phyloP scores from a whole-genome alignment of 2,113 vertebrate species.

The Hydrochoerus hydrochaeris region DNA sequence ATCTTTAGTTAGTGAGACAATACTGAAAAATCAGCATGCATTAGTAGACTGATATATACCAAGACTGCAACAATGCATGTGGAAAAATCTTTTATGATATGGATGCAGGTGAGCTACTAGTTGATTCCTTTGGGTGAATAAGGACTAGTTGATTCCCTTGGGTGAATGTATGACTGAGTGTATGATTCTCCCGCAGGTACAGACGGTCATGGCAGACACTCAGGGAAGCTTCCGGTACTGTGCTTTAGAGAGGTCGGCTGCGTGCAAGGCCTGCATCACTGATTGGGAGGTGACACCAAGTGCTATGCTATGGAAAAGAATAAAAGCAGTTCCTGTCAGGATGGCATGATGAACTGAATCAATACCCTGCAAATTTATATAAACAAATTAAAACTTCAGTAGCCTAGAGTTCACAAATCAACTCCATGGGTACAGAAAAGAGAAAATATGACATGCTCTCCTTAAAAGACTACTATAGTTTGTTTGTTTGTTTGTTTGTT shows the following conservation, averaged over 20 bases:
- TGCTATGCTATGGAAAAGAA: no score
- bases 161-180: not conserved
- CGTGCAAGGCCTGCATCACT: not conserved
- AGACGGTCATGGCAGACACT: no score
- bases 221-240: not conserved
- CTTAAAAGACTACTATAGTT: no score
- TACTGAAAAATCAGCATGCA: not conserved
- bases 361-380: not conserved
- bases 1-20: not conserved
- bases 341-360: not conserved
- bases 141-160: not conserved
- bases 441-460: not conserved
- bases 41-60: not conserved
- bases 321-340: no score
- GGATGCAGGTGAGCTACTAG: not conserved
- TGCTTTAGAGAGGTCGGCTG: not conserved
- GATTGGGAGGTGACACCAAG: not conserved
- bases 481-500: not conserved
- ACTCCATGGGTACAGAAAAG: not conserved
- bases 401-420: not conserved
- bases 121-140: not conserved
- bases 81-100: not conserved
- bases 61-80: not conserved
- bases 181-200: not conserved
- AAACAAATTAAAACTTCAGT: not conserved